Evolutionary conservation across 2,113 vertebrate genomes (phyloP).

Genomic region (Apistogramma diplotaenia): DNA sequence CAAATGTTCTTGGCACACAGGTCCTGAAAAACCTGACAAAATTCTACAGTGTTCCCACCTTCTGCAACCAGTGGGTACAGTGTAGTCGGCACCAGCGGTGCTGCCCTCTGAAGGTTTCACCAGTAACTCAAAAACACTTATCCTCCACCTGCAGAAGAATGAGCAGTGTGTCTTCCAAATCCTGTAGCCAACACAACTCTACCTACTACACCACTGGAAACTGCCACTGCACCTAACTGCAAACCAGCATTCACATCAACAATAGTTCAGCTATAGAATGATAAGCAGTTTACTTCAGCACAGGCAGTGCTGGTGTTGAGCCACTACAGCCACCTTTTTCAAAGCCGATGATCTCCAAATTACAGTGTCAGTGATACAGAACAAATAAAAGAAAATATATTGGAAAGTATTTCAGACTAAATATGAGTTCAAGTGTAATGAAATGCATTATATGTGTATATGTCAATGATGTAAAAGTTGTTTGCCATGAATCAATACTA

Average conservation of each 20-base stretch:
- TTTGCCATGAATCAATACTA: no score
- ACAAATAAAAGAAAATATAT: conserved; percentile 12
- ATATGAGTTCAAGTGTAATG: fast-evolving
- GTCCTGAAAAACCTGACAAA: conserved; percentile 88
- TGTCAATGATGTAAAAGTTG: no score
- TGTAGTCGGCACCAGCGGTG: conserved; percentile 85
- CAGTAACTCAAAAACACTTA: conserved; percentile 52
- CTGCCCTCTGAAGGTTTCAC: conserved; percentile 82
- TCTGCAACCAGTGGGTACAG: conserved; percentile 84
- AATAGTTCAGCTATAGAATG: not conserved
- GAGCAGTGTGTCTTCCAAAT: conserved; percentile 54
- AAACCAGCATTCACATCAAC: not conserved
- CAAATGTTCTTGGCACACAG: conserved; percentile 76
- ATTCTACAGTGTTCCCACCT: conserved; percentile 90
- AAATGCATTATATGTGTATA: not conserved
- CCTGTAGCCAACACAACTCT: conserved; percentile 14
- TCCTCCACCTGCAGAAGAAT: conserved; percentile 58
- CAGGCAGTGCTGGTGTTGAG: not conserved
- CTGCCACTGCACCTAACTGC: not conserved
- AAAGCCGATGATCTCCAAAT: not conserved
- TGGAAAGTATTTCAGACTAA: not conserved
- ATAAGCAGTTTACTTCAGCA: not conserved
- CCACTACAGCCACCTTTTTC: not conserved
- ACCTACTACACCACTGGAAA: conserved; percentile 27
- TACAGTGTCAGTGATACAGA: not conserved